Percentiles rank a stretch among this genome's conserved stretches.
phyloP scores from a whole-genome alignment of 23 tunicate species.

The Aplidium turbinatum region DNA sequence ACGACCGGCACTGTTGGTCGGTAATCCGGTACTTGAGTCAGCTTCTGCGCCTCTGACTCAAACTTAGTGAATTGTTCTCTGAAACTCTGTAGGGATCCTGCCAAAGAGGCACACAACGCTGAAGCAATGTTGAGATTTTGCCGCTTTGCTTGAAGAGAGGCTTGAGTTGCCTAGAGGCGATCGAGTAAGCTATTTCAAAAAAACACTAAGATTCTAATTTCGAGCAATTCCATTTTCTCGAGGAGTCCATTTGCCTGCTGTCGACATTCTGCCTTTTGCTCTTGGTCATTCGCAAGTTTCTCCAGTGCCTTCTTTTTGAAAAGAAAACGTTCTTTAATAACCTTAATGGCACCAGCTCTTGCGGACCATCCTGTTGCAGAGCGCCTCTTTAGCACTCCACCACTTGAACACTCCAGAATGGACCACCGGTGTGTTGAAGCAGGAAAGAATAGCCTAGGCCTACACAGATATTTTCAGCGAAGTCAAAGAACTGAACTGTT shows the following conservation, averaged over 20 bases:
- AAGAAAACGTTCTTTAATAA: constrained; percentile 7
- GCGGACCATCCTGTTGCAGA: constrained; percentile 27
- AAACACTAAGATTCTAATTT: too few relatives aligned
- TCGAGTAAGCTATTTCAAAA: too few relatives aligned
- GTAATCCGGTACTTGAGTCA: too few relatives aligned
- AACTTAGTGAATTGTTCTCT: too few relatives aligned
- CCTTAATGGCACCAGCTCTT: constrained; percentile 28
- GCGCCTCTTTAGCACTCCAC: constrained; percentile 29
- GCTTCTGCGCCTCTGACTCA: too few relatives aligned
- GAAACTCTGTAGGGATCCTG: too few relatives aligned
- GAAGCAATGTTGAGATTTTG: too few relatives aligned
- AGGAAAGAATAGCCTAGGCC: constrained; percentile 16
- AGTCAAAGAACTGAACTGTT: constrained; percentile 24
- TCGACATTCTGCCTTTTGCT: constrained; percentile 25
- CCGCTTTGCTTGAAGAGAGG: too few relatives aligned
- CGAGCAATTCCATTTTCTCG: constrained; percentile 5
- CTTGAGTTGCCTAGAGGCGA: too few relatives aligned
- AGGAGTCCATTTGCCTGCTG: constrained; percentile 26
- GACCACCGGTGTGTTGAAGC: constrained; percentile 30
- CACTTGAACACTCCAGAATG: constrained; percentile 23
- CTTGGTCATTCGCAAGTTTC: constrained; percentile 31
- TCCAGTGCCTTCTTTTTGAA: neutral
- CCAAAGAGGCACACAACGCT: too few relatives aligned
- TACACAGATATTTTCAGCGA: constrained; percentile 21
- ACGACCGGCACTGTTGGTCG: too few relatives aligned